Base-by-base conservation (phyloP, 2,113 vertebrate genomes). In the Ctenomys sociabilis region DNA sequence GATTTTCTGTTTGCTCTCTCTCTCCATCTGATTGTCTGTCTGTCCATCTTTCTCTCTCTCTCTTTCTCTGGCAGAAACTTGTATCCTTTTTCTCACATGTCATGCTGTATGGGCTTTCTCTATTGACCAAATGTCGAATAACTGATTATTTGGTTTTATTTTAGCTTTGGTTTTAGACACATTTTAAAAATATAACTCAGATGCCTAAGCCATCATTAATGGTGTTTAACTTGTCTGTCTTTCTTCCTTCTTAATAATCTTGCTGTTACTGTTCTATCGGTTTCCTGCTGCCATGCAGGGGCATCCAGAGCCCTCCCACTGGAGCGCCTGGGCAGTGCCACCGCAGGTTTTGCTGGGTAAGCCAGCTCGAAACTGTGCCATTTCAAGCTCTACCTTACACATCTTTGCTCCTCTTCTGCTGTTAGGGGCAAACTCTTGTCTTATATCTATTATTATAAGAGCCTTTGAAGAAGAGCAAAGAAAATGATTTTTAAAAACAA, bases 361-460 rank as follows among this genome's bases (percentile, higher is more conserved):
- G 91, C 45, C 78, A 95, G 82, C 92, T 96, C 97, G 21, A 1
- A 94, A 91, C 86, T 40, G 30, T 30, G 88, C 86, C 63, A 93
- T 96, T 97, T 98, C 92, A 97, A 94, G 72, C 94, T 88, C 66
- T 45, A 81, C 61, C 94, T 92, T 88, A 93, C 0, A 96, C 81
- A 92, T 66, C 84, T 91, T 57, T 96, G 26, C 4, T 37, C 30
- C 6, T 91, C 54, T 45, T 72, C 83, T 96, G 89, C 70, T 96
- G 85, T 80, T 91, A 37, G 45, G 40, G 49, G 91, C 86, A 95
- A 95, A 97, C 24, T 91, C 59, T 73, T 96, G 80, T 88, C 12
- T 52, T 75, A 64, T 72, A 94, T 96, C 49, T 61, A 94, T 88
- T 85, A 57, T 54, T 94, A 82, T 90, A 96, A 83, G 96, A 49